Evolutionary conservation across 2,888 invertebrate species (phyloP), one percentile per base, ranked within the genome.

Genomic region (Malthinus seriepunctatus): DNA sequence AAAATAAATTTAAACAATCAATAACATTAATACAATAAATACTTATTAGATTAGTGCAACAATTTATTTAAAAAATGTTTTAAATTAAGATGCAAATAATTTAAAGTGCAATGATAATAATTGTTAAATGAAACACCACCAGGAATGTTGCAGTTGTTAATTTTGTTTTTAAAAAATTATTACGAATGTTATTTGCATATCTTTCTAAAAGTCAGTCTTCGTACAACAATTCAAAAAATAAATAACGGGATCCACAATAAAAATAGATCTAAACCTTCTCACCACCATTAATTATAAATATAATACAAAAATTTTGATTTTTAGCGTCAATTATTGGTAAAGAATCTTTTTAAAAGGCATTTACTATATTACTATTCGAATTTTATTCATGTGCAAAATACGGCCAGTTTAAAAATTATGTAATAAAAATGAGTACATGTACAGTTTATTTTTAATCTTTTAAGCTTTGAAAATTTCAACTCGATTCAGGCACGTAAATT

Each of bases 401-500:
- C 39, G 49, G 33, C 42, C 12, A 49, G 42, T 55, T 11, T 33
- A n/a, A 37, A 48, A 49, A 44, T 46, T 53, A 53, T 52, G 57
- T 56, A 60, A 51, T 51, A 35, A 34, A 33, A 45, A 23, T 23
- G 5, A 2, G 23, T 3, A 23, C 23, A 23, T 3, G 23, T 23
- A 2, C 23, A 2, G 23, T 23, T 51, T 47, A 55, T 47, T 42
- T 44, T 50, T 45, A 57, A 56, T 42, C 33, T 51, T 32, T 53
- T 32, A 45, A n/a, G n/a, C 12, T 15, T 56, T 49, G 23, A 56
- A 64, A 69, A 56, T 74, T 68, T 78, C 77, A 77, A 75, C 78
- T 78, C 56, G 73, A 71, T 73, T 79, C 78, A 58, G 78, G 77
- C 68, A 77, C 77, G 64, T 73, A 79, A 67, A 79, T 78, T 77